phyloP scores from a whole-genome alignment of 2,888 invertebrate species.

The Andricus curvator region DNA sequence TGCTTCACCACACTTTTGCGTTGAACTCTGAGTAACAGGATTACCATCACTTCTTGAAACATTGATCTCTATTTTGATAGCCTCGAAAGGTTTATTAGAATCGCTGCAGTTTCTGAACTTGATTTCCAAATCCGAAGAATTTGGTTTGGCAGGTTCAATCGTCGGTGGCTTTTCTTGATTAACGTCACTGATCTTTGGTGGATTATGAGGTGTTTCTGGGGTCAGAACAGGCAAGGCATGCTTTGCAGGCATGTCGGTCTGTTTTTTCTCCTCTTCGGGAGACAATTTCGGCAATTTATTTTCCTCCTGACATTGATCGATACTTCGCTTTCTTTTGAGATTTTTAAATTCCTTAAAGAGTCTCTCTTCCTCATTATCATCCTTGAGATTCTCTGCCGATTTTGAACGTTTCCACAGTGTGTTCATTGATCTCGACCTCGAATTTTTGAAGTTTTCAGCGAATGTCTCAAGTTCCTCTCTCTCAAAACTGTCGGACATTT shows the following conservation, averaged over 20 bases:
- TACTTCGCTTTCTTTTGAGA: constrained; percentile 58
- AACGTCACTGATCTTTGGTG: neutral
- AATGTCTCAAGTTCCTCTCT: neutral
- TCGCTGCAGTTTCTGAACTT: constrained; percentile 63
- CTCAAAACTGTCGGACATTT: constrained; percentile 28
- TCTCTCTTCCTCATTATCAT: constrained; percentile 49
- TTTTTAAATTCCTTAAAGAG: constrained; percentile 62
- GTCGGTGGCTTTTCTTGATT: constrained; percentile 33
- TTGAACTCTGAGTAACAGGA: constrained; percentile 3
- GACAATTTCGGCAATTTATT: constrained; percentile 48
- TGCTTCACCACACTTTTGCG: constrained; percentile 11
- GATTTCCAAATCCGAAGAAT: constrained; percentile 68
- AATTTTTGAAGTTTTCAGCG: constrained; percentile 15
- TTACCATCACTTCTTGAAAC: constrained; percentile 70
- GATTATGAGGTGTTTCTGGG: neutral
- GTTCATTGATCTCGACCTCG: constrained; percentile 30
- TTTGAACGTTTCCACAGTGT: constrained; percentile 11
- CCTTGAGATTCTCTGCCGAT: constrained; percentile 1
- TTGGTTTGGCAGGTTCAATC: constrained; percentile 42
- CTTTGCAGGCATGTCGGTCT: neutral
- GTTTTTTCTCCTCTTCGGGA: constrained; percentile 8
- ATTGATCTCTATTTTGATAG: constrained; percentile 74
- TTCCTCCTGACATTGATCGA: constrained; percentile 52
- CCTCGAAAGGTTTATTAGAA: constrained; percentile 58
- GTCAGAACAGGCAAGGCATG: neutral